Conservation (phyloP, 2,113 vertebrate genomes). For the Gracilinanus agilis region DNA sequence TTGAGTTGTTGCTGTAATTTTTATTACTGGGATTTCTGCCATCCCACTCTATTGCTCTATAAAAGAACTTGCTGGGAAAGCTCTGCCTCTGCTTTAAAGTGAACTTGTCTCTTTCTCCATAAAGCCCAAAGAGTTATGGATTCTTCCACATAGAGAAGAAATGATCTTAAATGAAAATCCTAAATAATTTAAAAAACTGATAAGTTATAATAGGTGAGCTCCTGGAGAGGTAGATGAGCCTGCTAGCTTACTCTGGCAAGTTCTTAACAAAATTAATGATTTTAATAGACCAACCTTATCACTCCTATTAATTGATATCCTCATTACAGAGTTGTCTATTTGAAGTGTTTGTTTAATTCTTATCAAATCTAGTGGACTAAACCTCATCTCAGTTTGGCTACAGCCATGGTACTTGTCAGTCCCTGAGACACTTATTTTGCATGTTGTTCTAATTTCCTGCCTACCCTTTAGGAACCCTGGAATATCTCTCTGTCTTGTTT, state of each 20-base stretch:
- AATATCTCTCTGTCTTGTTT: neutral
- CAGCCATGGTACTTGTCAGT: neutral
- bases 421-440: neutral
- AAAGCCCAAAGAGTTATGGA: constrained; percentile 51
- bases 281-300: constrained; percentile 69
- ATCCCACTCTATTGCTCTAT: constrained; percentile 22
- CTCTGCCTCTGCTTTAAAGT: constrained; percentile 44
- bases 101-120: constrained; percentile 41
- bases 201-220: constrained; percentile 48
- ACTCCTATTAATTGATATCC: constrained; percentile 59
- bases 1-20: constrained; percentile 39
- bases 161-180: constrained; percentile 55
- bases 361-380: constrained; percentile 24
- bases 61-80: constrained; percentile 28
- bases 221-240: constrained; percentile 59
- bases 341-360: constrained; percentile 52
- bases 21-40: constrained; percentile 40
- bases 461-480: neutral
- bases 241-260: constrained; percentile 60
- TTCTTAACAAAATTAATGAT: constrained; percentile 72
- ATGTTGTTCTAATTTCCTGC: neutral
- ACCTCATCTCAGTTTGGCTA: constrained; percentile 30
- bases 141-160: constrained; percentile 55
- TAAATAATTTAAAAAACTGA: constrained; percentile 48
- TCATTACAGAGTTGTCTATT: constrained; percentile 61